Percentiles rank a stretch among this genome's conserved stretches.
Evolutionary conservation across 2,113 vertebrate genomes (phyloP).

Genomic region (Aramus guarauna): DNA sequence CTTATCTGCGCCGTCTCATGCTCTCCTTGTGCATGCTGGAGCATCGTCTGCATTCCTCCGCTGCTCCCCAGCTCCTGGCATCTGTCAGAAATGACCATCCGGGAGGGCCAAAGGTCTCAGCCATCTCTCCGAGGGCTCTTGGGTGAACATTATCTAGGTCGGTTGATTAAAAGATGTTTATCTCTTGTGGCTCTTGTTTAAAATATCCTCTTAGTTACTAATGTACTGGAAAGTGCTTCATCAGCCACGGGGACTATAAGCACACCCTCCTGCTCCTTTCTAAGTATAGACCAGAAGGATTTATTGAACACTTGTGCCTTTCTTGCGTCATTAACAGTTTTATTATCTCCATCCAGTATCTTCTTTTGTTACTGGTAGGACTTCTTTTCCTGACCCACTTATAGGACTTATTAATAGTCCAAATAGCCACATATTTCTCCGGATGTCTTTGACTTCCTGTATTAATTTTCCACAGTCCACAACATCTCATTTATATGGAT

Average conservation of each 20-base stretch:
- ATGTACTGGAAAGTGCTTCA: slow-evolving; percentile 27
- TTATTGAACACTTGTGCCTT: slow-evolving; percentile 48
- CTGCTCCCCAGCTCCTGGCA: neutral
- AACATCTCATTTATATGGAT: neutral
- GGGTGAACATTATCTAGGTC: neutral
- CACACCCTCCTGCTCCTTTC: slow-evolving; percentile 16
- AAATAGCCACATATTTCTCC: neutral
- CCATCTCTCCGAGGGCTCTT: neutral
- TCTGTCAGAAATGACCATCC: neutral
- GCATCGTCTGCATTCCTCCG: neutral
- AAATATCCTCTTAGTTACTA: slow-evolving; percentile 48
- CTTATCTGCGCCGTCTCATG: fast-evolving
- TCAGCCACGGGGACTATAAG: neutral
- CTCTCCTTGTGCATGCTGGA: neutral
- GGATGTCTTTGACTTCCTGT: neutral
- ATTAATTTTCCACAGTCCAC: neutral
- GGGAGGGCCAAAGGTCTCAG: neutral
- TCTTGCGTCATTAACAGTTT: slow-evolving; percentile 30
- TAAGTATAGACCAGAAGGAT: slow-evolving; percentile 52
- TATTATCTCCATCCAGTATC: neutral
- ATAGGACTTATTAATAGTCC: neutral
- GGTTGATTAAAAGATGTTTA: slow-evolving; percentile 22
- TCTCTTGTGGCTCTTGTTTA: slow-evolving; percentile 34
- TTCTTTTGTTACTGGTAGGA: neutral
- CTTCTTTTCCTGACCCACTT: neutral